phyloP scores from a whole-genome alignment of 2,113 vertebrate genomes.

The Neogobius melanostomus region DNA sequence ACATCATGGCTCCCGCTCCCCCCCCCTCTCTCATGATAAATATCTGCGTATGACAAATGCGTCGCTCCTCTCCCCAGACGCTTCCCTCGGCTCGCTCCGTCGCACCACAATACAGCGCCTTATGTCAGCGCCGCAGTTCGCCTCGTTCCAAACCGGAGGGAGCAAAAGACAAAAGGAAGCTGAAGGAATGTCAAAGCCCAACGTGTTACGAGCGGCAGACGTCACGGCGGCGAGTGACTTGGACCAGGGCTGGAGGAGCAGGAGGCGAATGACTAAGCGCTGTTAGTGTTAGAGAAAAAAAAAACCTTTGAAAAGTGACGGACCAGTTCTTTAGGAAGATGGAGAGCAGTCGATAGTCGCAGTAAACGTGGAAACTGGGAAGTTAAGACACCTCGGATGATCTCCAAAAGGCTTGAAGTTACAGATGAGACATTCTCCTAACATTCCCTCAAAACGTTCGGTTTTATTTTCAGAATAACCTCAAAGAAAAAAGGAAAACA shows the following conservation, averaged over 20 bases:
- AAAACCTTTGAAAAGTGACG: too few relatives aligned
- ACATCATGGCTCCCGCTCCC: not conserved
- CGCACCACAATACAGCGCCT: not conserved
- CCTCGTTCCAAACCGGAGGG: not conserved
- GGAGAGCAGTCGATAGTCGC: too few relatives aligned
- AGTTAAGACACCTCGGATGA: too few relatives aligned
- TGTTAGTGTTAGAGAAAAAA: too few relatives aligned
- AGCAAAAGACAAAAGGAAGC: not conserved
- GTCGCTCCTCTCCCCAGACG: not conserved
- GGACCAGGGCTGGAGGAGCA: not conserved
- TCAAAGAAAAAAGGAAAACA: too few relatives aligned
- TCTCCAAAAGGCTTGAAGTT: too few relatives aligned
- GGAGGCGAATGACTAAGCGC: too few relatives aligned
- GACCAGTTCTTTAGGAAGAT: too few relatives aligned
- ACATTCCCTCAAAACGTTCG: too few relatives aligned
- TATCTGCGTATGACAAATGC: slow-evolving; percentile 1
- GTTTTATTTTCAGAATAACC: too few relatives aligned
- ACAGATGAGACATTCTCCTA: too few relatives aligned
- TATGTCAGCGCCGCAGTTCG: not conserved
- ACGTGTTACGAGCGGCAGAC: not conserved
- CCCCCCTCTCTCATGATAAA: not conserved
- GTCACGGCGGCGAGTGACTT: not conserved
- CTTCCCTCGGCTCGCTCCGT: not conserved
- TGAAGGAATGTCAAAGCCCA: not conserved
- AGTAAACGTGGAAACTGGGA: too few relatives aligned